phyloP scores from a whole-genome alignment of 2,113 vertebrate genomes.

The Burhinus oedicnemus region DNA sequence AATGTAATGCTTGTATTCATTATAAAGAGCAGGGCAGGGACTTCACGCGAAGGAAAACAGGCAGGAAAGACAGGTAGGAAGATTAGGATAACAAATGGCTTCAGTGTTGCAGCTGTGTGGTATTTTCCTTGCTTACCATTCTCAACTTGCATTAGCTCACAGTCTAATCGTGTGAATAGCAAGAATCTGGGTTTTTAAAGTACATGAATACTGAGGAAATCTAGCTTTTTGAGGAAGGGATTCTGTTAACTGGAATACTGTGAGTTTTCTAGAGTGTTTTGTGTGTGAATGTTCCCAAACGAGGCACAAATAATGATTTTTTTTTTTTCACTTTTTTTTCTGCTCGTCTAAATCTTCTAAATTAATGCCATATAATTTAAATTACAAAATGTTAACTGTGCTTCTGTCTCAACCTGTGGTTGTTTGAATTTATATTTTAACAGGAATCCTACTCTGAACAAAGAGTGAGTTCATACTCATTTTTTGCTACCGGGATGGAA shows the following conservation, averaged over 20 bases:
- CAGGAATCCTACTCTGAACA: background rate
- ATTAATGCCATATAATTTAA: background rate
- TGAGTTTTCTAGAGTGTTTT: background rate
- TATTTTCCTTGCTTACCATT: background rate
- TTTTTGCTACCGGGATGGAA: background rate
- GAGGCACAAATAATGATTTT: background rate
- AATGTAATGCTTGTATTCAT: background rate
- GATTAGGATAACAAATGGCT: background rate
- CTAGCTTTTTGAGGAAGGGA: background rate
- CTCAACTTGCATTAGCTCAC: background rate
- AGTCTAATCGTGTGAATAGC: background rate
- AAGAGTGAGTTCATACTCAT: background rate
- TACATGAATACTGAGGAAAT: background rate
- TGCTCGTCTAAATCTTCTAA: background rate
- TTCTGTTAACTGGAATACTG: background rate
- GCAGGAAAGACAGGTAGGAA: background rate
- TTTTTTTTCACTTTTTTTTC: background rate
- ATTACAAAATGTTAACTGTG: background rate
- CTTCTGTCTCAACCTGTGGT: background rate
- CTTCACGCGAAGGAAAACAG: rapidly evolving
- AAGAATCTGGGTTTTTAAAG: background rate
- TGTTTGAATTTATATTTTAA: background rate
- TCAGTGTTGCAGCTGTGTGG: background rate
- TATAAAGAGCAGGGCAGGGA: background rate
- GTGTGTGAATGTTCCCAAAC: background rate